Conservation (phyloP, 2,888 invertebrate genomes). For the Diplazon laetatorius region DNA sequence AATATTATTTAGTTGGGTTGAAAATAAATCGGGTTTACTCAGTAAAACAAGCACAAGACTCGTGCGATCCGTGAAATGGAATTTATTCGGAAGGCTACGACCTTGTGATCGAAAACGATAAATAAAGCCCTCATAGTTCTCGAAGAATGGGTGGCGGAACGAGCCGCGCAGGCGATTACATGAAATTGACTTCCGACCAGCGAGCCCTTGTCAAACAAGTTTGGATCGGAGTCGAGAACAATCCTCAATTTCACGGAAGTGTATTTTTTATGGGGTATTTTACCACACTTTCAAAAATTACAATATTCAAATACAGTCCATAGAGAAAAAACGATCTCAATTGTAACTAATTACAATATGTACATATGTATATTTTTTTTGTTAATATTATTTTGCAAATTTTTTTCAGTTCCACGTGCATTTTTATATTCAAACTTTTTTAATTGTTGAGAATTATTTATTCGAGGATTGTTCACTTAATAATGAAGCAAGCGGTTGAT, state of each 20-base stretch:
- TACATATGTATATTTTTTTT: background rate
- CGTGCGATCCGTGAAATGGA: background rate
- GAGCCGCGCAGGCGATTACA: slow-evolving; percentile 41
- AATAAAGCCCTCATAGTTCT: background rate
- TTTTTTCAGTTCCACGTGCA: background rate
- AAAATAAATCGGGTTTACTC: slow-evolving; percentile 5
- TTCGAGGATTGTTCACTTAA: too few species aligned
- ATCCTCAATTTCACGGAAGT: slow-evolving; percentile 72
- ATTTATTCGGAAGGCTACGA: background rate
- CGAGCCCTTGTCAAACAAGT: slow-evolving; percentile 66
- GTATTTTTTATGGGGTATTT: slow-evolving; percentile 70
- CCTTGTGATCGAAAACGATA: background rate
- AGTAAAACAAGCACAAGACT: background rate
- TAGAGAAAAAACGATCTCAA: too few species aligned
- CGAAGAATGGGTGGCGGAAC: slow-evolving; percentile 48
- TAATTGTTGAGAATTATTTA: background rate
- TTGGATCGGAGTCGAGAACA: slow-evolving; percentile 71
- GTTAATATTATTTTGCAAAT: background rate
- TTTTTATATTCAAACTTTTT: too few species aligned
- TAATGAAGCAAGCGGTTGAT: too few species aligned
- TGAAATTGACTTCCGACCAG: slow-evolving; percentile 66
- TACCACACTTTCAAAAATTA: background rate
- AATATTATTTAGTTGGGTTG: background rate
- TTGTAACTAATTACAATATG: too few species aligned
- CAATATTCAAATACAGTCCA: too few species aligned